Evolutionary conservation across 2,797 vertebrate genomes (phyloP), one percentile per base, ranked within the genome.

Genomic region (Clarias fuscus): DNA sequence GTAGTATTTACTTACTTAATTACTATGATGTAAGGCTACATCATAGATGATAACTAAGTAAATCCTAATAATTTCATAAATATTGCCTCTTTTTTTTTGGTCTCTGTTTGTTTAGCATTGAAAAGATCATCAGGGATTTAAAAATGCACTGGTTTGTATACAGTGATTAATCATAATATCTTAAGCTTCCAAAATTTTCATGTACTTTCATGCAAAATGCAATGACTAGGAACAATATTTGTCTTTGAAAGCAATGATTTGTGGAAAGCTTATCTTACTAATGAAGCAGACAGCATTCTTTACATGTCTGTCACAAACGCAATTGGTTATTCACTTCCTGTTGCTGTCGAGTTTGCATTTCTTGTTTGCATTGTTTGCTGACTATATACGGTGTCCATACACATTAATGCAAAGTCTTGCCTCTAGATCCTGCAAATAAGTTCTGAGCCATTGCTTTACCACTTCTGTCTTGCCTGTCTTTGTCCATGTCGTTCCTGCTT

Each of bases 41-140:
- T 13, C 48, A 11, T 53, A 53, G 11, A 53, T 11, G 11, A 2
- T 48, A 48, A 11, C 10, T 48, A 11, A 48, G 48, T 11, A 48
- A 48, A 48, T 11, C 10, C 48, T 48, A 48, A 10, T 10, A 48
- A 48, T 48, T 58, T 22, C 18, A 77, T 37, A 79, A 62, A 56
- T n/a, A 40, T 40, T 64, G n/a, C 40, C 3, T 64, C 11, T 84
- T 40, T 61, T 48, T 48, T 48, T 73, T 62, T 84, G 68, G 68
- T 72, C 14, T 43, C 30, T 27, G 56, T 40, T 61, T 84, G 56
- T 73, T 84, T 72, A 72, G 14, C n/a, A 73, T 75, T 43, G 53
- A 33, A 62, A 22, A 83, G 82, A 59, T 84, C 2, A 43, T 73
- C 5, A 43, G 22, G 70, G 56, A 72, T 84, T 84, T 73, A 4